Percentiles rank a stretch among this genome's conserved stretches.
Conservation (phyloP, 92 coral and sea anemone species). For the Diadumene lineata region DNA sequence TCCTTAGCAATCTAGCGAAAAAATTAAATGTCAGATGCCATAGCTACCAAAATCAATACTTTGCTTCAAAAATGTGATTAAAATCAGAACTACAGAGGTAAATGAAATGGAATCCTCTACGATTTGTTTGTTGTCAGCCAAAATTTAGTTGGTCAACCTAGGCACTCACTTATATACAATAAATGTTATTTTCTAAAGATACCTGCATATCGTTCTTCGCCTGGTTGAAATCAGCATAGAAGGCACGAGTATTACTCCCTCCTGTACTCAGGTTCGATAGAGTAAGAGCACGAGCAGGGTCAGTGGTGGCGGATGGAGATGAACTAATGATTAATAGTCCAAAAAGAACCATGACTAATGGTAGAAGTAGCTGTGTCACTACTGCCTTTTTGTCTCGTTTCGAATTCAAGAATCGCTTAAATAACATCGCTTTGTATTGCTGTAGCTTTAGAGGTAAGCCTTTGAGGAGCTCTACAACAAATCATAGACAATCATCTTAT, state of each 20-base stretch:
- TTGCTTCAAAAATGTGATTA: no score
- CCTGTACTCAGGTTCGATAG: slow-evolving; percentile 77
- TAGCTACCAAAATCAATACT: no score
- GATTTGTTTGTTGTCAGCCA: no score
- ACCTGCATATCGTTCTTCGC: background rate
- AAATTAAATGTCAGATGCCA: background rate
- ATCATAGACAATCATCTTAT: background rate
- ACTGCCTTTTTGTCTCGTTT: slow-evolving; percentile 90
- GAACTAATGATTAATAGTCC: slow-evolving; percentile 68
- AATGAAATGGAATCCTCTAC: no score
- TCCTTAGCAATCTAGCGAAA: slow-evolving; percentile 46
- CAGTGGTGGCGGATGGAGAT: slow-evolving; percentile 51
- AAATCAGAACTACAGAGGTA: no score
- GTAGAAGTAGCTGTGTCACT: slow-evolving; percentile 78
- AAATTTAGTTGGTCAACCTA: no score
- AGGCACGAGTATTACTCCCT: slow-evolving; percentile 51
- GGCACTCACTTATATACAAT: no score
- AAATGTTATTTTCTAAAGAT: no score
- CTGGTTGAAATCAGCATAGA: slow-evolving; percentile 72
- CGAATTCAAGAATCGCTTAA: slow-evolving; percentile 88
- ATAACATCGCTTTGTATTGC: slow-evolving; percentile 94
- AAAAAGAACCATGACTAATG: slow-evolving; percentile 72
- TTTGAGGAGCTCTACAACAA: slow-evolving; percentile 65
- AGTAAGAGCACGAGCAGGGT: slow-evolving; percentile 79
- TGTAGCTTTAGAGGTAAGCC: slow-evolving; percentile 76